Evolutionary conservation across 2,113 vertebrate species (phyloP).

Genomic region (Athene cunicularia): DNA sequence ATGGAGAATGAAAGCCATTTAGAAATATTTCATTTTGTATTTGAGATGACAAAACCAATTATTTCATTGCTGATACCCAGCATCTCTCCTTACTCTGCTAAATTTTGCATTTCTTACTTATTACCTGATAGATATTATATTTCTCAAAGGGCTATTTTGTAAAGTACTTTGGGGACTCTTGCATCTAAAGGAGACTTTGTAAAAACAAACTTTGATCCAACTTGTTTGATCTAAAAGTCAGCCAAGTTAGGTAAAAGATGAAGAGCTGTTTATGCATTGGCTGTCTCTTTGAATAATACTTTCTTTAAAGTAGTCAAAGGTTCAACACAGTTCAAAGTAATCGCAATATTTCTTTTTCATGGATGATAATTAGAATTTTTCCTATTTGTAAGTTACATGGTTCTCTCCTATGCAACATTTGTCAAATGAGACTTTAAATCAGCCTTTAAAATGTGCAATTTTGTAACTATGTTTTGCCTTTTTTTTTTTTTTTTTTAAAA

Average conservation of each 20-base stretch:
- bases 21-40: not conserved
- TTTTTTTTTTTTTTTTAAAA: not conserved
- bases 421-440: not conserved
- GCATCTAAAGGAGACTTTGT: not conserved
- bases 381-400: not conserved
- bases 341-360: not conserved
- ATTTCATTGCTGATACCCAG: not conserved
- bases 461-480: not conserved
- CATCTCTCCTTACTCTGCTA: not conserved
- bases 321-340: constrained; percentile 29
- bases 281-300: constrained; percentile 1
- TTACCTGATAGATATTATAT: not conserved
- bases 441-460: not conserved
- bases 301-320: not conserved
- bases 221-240: constrained; percentile 51
- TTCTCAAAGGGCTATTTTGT: constrained; percentile 6
- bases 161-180: not conserved
- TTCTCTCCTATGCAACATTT: not conserved
- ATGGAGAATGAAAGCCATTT: not conserved
- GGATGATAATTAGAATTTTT: not conserved
- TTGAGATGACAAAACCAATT: not conserved
- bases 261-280: constrained; percentile 1
- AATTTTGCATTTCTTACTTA: not conserved
- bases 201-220: constrained; percentile 5
- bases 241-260: not conserved